Conservation (phyloP, 2,113 vertebrate species). For the Pteropus alecto region DNA sequence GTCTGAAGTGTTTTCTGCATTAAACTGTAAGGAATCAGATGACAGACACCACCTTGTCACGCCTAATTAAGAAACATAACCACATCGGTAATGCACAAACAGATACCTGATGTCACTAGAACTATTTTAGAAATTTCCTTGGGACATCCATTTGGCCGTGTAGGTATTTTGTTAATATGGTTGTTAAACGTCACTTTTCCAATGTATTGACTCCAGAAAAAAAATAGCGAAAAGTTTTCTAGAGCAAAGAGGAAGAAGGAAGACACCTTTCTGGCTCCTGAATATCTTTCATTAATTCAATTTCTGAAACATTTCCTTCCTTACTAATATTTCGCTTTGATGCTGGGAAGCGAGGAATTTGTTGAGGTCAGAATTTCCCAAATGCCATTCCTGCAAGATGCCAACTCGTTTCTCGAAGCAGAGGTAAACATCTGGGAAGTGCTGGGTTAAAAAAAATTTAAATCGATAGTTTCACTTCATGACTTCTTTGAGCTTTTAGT, state of each 20-base stretch:
- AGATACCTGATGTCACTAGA: background rate
- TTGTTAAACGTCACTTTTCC: slow-evolving; percentile 46
- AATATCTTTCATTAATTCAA: background rate
- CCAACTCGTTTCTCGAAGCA: background rate
- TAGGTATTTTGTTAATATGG: background rate
- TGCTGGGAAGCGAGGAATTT: background rate
- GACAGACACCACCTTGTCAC: background rate
- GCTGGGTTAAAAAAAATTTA: background rate
- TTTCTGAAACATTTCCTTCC: background rate
- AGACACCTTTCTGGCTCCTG: background rate
- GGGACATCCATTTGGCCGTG: background rate
- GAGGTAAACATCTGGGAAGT: background rate
- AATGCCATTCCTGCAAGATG: background rate
- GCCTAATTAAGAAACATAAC: background rate
- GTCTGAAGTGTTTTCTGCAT: background rate
- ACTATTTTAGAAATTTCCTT: background rate
- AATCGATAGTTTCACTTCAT: background rate
- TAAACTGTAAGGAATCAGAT: background rate
- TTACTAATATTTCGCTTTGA: background rate
- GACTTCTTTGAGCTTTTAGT: background rate
- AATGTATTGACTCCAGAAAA: background rate
- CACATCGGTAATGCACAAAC: background rate
- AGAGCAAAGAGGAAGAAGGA: background rate
- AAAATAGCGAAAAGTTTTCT: background rate
- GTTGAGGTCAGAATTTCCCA: slow-evolving; percentile 5